Evolutionary conservation across 2,888 invertebrate genomes (phyloP).

Genomic region (Hirtodrosophila duncani): DNA sequence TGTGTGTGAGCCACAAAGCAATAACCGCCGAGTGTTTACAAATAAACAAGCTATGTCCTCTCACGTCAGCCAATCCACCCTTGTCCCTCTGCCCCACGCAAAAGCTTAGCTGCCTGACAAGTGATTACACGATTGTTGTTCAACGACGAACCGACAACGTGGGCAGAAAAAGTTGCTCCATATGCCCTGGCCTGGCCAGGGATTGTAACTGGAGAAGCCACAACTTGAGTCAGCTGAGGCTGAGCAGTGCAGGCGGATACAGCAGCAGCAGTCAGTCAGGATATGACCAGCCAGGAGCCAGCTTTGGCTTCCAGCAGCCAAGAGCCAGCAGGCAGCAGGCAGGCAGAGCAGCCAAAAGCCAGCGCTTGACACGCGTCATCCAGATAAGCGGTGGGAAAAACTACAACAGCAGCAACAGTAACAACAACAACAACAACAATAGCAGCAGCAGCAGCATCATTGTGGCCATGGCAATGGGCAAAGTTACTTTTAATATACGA

Average conservation of each 20-base stretch:
- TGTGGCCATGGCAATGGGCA: not conserved
- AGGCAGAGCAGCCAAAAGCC: constrained; percentile 2
- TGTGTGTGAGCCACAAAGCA: constrained; percentile 26
- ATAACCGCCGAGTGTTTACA: constrained; percentile 60
- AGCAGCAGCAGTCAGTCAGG: constrained; percentile 2
- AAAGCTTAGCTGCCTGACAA: constrained; percentile 61
- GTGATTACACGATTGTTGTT: constrained; percentile 62
- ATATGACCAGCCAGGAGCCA: too few species aligned
- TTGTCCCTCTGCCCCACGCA: too few species aligned
- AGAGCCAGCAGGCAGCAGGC: not conserved
- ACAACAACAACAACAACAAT: too few species aligned
- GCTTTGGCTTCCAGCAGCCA: not conserved
- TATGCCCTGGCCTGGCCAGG: not conserved
- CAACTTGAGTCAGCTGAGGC: constrained; percentile 5
- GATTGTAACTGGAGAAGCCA: constrained; percentile 11
- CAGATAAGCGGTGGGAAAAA: constrained; percentile 38
- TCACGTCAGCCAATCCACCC: too few species aligned
- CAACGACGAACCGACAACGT: constrained; percentile 18
- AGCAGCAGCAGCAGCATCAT: too few species aligned
- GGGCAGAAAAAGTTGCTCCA: constrained; percentile 32
- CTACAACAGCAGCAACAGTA: constrained; percentile 26
- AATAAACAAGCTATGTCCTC: constrained; percentile 50
- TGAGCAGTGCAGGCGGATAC: constrained; percentile 4
- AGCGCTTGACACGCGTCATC: constrained; percentile 28
- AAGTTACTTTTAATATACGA: too few species aligned